These are phyloP conservation scores for Ictalurus punctatus DNA, from an alignment of 2,113 vertebrate genomes.

Conservation along the genomic window DNA sequence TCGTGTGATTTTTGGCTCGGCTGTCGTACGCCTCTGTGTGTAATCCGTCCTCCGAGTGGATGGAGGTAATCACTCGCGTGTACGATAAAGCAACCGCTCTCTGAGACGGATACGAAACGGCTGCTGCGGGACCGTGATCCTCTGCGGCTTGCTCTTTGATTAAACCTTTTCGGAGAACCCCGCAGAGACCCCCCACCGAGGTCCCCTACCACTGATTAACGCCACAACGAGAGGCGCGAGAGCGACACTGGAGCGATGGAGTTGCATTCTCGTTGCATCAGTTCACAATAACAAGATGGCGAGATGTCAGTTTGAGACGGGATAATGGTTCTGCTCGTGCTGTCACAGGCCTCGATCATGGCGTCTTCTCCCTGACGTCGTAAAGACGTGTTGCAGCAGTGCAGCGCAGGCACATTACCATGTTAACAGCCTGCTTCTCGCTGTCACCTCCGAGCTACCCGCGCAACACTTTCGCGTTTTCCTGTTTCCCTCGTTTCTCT, in stretches of 20 bases:
- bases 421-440: slow-evolving; percentile 43
- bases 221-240: slow-evolving; percentile 13
- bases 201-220: slow-evolving; percentile 53
- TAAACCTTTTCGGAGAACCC: slow-evolving; percentile 51
- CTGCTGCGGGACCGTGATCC: slow-evolving; percentile 31
- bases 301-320: slow-evolving; percentile 53
- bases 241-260: background rate
- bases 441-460: slow-evolving; percentile 1
- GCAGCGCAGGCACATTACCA: slow-evolving; percentile 35
- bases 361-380: slow-evolving; percentile 50
- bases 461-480: background rate
- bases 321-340: slow-evolving; percentile 54
- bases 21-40: background rate
- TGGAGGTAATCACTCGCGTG: slow-evolving; percentile 38
- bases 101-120: slow-evolving; percentile 1
- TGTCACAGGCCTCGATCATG: slow-evolving; percentile 53
- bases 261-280: slow-evolving; percentile 63
- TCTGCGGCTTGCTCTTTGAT: slow-evolving; percentile 47
- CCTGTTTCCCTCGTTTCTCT: background rate
- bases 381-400: slow-evolving; percentile 46
- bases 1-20: slow-evolving; percentile 11
- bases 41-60: slow-evolving; percentile 33
- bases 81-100: slow-evolving; percentile 33
- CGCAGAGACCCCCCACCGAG: background rate
- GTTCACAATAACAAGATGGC: slow-evolving; percentile 52